Evolutionary conservation across 1,140 invertebrate genomes (phyloP).

Genomic region (Bombus soroeensis): DNA sequence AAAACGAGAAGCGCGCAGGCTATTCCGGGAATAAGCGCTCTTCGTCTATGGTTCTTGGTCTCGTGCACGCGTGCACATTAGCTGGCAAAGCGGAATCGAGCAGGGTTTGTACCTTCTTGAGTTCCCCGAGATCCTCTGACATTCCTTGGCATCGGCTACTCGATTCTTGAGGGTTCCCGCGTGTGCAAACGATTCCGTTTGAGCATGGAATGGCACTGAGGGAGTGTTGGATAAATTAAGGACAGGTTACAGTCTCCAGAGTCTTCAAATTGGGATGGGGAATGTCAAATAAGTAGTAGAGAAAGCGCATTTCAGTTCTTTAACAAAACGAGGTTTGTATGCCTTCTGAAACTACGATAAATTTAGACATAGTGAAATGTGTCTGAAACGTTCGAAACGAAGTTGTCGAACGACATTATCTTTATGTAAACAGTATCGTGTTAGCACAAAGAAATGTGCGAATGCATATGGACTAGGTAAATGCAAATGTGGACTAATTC

Average conservation of each 20-base stretch:
- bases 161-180: background rate
- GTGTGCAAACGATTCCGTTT: background rate
- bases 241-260: background rate
- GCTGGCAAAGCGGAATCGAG: conserved; percentile 23
- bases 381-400: background rate
- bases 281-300: background rate
- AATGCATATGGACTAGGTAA: background rate
- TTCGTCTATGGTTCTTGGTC: conserved; percentile 11
- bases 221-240: background rate
- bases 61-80: conserved; percentile 13
- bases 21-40: conserved; percentile 63
- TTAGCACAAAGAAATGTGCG: background rate
- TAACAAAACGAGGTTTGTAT: background rate
- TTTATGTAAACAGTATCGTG: no score
- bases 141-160: conserved; percentile 35
- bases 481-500: no score
- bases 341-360: background rate
- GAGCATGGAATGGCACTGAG: background rate
- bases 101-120: conserved; percentile 19
- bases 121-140: conserved; percentile 42
- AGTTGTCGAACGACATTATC: no score
- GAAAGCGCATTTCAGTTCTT: background rate
- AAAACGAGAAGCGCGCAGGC: conserved; percentile 51
- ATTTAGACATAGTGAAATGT: background rate
- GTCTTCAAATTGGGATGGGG: background rate